Conservation (phyloP, 2,113 vertebrate species). For the Ciconia stormi region DNA sequence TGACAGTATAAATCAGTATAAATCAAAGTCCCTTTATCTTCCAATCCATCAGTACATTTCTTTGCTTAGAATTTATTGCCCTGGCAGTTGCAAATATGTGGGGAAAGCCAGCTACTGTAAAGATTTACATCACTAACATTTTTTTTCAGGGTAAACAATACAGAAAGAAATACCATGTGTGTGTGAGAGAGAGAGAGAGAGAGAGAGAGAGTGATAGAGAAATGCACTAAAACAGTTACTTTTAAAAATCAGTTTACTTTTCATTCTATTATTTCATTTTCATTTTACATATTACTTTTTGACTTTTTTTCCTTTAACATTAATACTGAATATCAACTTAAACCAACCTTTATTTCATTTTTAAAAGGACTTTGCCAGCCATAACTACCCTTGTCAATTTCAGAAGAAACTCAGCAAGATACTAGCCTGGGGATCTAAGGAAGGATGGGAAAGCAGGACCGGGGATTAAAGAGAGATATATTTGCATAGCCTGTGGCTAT, state of each 20-base stretch:
- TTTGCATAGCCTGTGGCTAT: neutral
- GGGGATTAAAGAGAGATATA: neutral
- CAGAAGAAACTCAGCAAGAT: neutral
- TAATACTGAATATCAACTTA: neutral
- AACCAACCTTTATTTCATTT: neutral
- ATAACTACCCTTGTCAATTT: neutral
- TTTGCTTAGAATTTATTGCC: constrained; percentile 52
- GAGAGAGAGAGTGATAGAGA: neutral
- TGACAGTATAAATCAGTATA: constrained; percentile 62
- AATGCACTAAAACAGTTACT: neutral
- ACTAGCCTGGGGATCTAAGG: neutral
- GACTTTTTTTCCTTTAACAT: neutral
- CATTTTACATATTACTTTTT: neutral
- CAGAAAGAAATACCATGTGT: neutral
- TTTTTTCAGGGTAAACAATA: neutral
- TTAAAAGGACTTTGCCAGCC: neutral
- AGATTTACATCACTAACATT: constrained; percentile 47
- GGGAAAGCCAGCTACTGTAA: neutral
- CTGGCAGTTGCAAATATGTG: neutral
- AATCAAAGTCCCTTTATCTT: constrained; percentile 59
- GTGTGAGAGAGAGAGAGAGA: neutral
- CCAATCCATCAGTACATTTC: constrained; percentile 43
- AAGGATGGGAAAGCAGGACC: neutral
- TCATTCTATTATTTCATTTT: neutral
- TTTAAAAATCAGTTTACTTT: neutral